phyloP scores from a whole-genome alignment of 1,140 invertebrate genomes.

The Aradophagus sp. region DNA sequence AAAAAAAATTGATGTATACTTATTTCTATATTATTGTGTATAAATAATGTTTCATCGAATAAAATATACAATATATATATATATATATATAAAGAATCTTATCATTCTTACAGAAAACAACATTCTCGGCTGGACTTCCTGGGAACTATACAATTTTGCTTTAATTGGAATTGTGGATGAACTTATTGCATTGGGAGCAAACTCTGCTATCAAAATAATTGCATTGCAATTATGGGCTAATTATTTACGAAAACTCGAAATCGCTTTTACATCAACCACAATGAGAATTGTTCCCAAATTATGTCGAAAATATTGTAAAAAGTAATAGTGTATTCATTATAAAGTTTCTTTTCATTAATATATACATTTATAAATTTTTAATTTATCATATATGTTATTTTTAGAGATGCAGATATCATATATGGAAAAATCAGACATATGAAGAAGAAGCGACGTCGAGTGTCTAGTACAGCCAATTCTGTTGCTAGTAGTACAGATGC shows the following conservation, averaged over 20 bases:
- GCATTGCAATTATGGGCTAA: constrained; percentile 79
- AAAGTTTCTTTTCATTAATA: not conserved
- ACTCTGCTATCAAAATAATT: constrained; percentile 76
- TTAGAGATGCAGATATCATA: constrained; percentile 75
- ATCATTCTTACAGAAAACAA: constrained; percentile 45
- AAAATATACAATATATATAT: not conserved
- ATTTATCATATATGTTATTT: constrained; percentile 17
- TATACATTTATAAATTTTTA: not conserved
- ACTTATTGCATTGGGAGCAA: constrained; percentile 77
- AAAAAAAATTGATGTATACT: too few relatives aligned
- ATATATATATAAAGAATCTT: constrained; percentile 1
- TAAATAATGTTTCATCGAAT: not conserved
- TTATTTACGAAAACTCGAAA: constrained; percentile 78
- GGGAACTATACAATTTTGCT: constrained; percentile 81
- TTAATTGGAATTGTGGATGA: constrained; percentile 78
- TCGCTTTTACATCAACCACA: constrained; percentile 76
- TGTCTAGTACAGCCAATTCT: constrained; percentile 11
- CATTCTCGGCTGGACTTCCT: constrained; percentile 76
- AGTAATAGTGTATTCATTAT: constrained; percentile 60
- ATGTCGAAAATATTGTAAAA: constrained; percentile 70
- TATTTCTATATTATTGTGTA: too few relatives aligned
- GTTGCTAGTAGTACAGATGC: constrained; percentile 17
- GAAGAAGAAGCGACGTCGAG: constrained; percentile 26
- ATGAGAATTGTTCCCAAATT: constrained; percentile 75
- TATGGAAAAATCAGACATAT: constrained; percentile 70